phyloP scores from a whole-genome alignment of 2,888 invertebrate genomes.

The Sacculina carcini region DNA sequence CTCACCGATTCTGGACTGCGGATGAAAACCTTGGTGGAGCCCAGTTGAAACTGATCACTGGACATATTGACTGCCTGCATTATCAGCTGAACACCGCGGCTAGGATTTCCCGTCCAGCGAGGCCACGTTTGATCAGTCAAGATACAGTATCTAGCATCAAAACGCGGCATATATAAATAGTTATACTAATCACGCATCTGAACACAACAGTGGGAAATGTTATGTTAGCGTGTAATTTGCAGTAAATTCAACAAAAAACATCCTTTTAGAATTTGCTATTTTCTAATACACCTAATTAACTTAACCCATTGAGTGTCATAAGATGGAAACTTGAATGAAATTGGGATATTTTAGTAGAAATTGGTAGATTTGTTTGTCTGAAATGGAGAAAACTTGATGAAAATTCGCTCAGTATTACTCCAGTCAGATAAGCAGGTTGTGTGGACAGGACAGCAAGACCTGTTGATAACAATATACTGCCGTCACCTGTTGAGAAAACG shows the following conservation, averaged over 20 bases:
- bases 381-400: background rate
- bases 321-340: conserved; percentile 5
- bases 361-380: background rate
- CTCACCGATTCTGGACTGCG: conserved; percentile 33
- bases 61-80: conserved; percentile 31
- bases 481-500: conserved; percentile 31
- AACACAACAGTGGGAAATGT: too few species aligned
- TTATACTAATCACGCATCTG: too few species aligned
- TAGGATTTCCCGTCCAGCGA: conserved; percentile 26
- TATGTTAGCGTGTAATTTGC: too few species aligned
- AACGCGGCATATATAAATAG: too few species aligned
- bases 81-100: conserved; percentile 29
- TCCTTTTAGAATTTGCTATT: too few species aligned
- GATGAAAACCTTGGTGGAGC: conserved; percentile 36
- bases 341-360: background rate
- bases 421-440: background rate
- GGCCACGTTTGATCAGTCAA: conserved; percentile 36
- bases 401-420: background rate
- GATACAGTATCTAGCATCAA: conserved; percentile 32
- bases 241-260: too few species aligned
- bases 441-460: background rate
- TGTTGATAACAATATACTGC: conserved; percentile 15
- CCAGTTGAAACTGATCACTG: conserved; percentile 33
- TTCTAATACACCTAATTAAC: too few species aligned
- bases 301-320: too few species aligned